A percentile compares a stretch with the other conserved stretches of the same genome.
Evolutionary conservation across 2,888 invertebrate genomes (phyloP).

Genomic region (Macrophya annulata): DNA sequence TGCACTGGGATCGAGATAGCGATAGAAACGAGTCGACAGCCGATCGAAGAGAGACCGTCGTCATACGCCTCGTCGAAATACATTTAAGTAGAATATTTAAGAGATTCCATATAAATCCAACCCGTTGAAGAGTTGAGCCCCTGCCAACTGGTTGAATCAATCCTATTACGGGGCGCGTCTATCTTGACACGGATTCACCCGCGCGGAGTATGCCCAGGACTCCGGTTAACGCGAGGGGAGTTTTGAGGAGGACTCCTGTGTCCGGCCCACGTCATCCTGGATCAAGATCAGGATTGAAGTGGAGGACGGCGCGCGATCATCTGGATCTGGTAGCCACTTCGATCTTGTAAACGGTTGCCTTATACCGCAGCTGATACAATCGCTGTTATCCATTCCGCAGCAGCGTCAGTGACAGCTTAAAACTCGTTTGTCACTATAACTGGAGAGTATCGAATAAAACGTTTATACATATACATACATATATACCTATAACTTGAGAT

Average conservation of each 20-base stretch:
- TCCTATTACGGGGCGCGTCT: slow-evolving; percentile 72
- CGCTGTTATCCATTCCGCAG: slow-evolving; percentile 36
- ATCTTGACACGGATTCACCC: slow-evolving; percentile 68
- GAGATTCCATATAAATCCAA: slow-evolving; percentile 69
- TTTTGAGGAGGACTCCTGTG: slow-evolving; percentile 61
- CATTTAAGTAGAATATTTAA: slow-evolving; percentile 67
- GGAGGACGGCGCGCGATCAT: slow-evolving; percentile 45
- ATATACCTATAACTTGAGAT: not conserved
- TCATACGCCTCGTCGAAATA: slow-evolving; percentile 69
- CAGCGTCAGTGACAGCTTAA: not conserved
- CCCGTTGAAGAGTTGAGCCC: slow-evolving; percentile 62
- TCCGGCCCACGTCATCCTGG: slow-evolving; percentile 68
- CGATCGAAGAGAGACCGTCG: slow-evolving; percentile 66
- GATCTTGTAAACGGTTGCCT: slow-evolving; percentile 51
- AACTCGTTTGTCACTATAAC: slow-evolving; percentile 43
- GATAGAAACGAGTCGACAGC: slow-evolving; percentile 63
- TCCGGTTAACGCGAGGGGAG: slow-evolving; percentile 17
- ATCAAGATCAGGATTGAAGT: slow-evolving; percentile 61
- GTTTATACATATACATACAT: not conserved
- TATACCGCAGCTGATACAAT: slow-evolving; percentile 45
- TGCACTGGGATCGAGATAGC: slow-evolving; percentile 55
- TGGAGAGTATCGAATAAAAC: not conserved
- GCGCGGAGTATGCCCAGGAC: slow-evolving; percentile 67
- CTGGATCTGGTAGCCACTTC: slow-evolving; percentile 54
- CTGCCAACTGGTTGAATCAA: slow-evolving; percentile 68